A percentile compares a stretch with the other conserved stretches of the same genome.
phyloP scores from a whole-genome alignment of 2,113 vertebrate species.

The Megaptera novaeangliae region DNA sequence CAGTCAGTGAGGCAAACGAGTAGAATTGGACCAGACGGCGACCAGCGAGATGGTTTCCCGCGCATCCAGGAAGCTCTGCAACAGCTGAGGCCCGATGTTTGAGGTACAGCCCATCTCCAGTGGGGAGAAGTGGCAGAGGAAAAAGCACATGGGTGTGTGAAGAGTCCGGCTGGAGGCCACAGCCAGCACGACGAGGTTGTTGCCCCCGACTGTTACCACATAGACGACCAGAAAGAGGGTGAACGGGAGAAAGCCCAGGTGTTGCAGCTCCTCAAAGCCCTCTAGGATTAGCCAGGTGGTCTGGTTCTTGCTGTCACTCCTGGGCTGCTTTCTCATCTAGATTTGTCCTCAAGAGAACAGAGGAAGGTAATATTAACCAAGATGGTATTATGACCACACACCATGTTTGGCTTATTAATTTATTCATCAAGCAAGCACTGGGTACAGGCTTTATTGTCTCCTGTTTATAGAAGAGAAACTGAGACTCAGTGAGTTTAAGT shows the following conservation, averaged over 20 bases:
- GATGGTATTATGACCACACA: background rate
- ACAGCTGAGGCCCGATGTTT: background rate
- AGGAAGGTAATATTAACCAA: background rate
- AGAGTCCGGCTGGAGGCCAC: constrained; percentile 21
- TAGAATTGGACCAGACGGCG: constrained; percentile 41
- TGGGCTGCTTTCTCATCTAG: background rate
- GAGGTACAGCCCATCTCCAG: constrained; percentile 39
- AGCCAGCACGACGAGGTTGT: background rate
- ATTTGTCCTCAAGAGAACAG: background rate
- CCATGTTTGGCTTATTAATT: background rate
- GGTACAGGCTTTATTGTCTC: background rate
- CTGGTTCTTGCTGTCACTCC: constrained; percentile 10
- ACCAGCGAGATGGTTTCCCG: background rate
- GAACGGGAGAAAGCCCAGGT: constrained; percentile 34
- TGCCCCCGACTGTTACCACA: background rate
- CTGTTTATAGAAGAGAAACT: background rate
- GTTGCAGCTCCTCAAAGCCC: constrained; percentile 38
- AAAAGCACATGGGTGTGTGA: constrained; percentile 51
- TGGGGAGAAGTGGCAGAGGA: constrained; percentile 50
- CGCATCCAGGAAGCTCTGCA: constrained; percentile 1
- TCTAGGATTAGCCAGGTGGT: constrained; percentile 35
- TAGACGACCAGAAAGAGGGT: constrained; percentile 40
- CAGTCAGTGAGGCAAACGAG: constrained; percentile 28
- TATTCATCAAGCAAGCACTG: background rate
- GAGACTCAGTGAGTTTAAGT: background rate